Conservation (phyloP, 2,888 invertebrate species). For the Blera fallax region DNA sequence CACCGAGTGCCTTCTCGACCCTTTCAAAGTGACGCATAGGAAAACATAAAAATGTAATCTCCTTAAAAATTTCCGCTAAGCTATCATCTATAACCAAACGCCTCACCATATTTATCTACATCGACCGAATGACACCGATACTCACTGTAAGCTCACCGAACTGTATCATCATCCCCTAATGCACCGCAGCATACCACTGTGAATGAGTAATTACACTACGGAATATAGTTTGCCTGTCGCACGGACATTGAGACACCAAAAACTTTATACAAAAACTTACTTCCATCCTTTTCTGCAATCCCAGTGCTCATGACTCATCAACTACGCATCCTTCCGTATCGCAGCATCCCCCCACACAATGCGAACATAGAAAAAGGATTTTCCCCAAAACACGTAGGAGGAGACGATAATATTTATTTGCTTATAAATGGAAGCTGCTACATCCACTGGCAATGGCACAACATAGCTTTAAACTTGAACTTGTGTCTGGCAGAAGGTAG, state of each 20-base stretch:
- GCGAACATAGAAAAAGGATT: slow-evolving; percentile 18
- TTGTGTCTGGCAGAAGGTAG: slow-evolving; percentile 23
- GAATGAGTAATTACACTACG: slow-evolving; percentile 53
- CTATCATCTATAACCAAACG: too few species aligned
- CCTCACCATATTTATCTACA: not conserved
- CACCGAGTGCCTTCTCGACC: too few species aligned
- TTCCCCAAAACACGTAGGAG: slow-evolving; percentile 12
- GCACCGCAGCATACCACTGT: slow-evolving; percentile 8
- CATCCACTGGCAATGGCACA: slow-evolving; percentile 25
- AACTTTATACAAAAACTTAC: slow-evolving; percentile 29
- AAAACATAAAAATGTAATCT: too few species aligned
- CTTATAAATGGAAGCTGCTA: slow-evolving; percentile 20
- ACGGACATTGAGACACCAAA: slow-evolving; percentile 18
- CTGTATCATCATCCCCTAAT: slow-evolving; percentile 19
- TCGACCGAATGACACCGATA: slow-evolving; percentile 33
- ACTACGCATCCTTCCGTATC: slow-evolving; percentile 53
- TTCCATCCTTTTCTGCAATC: slow-evolving; percentile 1
- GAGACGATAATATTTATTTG: slow-evolving; percentile 22
- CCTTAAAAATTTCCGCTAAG: too few species aligned
- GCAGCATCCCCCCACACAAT: slow-evolving; percentile 20
- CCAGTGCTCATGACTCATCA: slow-evolving; percentile 42
- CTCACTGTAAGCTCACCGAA: slow-evolving; percentile 35
- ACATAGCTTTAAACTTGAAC: slow-evolving; percentile 43
- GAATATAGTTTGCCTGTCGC: slow-evolving; percentile 29
- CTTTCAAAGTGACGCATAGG: too few species aligned